A percentile compares a stretch with the other conserved stretches of the same genome.
phyloP scores from a whole-genome alignment of 2,113 vertebrate species.

The Gadus chalcogrammus region DNA sequence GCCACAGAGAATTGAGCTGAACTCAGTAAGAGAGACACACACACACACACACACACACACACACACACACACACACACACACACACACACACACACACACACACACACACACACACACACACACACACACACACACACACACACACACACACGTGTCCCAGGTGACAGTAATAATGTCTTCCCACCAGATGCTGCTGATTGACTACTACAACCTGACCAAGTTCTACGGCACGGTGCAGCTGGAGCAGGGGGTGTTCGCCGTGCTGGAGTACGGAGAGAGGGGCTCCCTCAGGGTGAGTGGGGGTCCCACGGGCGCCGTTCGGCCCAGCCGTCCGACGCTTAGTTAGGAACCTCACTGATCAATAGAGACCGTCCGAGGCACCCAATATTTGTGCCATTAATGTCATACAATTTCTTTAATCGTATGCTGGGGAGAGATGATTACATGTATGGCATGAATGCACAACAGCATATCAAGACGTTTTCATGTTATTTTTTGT shows the following conservation, averaged over 20 bases:
- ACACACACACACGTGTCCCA: background rate
- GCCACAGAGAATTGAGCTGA: constrained; percentile 88
- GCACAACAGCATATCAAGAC: no score
- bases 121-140: background rate
- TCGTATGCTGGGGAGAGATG: background rate
- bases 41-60: background rate
- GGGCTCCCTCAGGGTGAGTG: constrained; percentile 86
- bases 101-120: background rate
- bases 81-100: background rate
- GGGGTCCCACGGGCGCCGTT: background rate
- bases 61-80: background rate
- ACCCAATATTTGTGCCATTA: background rate
- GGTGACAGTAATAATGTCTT: background rate
- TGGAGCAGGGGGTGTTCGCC: constrained; percentile 82
- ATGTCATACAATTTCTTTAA: background rate
- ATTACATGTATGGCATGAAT: background rate
- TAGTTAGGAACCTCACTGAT: no score
- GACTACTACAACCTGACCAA: constrained; percentile 97
- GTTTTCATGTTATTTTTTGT: no score
- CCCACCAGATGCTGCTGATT: constrained; percentile 81
- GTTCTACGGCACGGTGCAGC: constrained; percentile 95
- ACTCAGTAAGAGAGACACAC: constrained; percentile 73
- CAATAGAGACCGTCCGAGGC: no score
- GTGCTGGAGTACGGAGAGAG: constrained; percentile 93
- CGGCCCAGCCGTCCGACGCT: no score